Percentiles rank a stretch among this genome's conserved stretches.
Conservation (phyloP, 2,113 vertebrate species). For the Gymnarchus niloticus region DNA sequence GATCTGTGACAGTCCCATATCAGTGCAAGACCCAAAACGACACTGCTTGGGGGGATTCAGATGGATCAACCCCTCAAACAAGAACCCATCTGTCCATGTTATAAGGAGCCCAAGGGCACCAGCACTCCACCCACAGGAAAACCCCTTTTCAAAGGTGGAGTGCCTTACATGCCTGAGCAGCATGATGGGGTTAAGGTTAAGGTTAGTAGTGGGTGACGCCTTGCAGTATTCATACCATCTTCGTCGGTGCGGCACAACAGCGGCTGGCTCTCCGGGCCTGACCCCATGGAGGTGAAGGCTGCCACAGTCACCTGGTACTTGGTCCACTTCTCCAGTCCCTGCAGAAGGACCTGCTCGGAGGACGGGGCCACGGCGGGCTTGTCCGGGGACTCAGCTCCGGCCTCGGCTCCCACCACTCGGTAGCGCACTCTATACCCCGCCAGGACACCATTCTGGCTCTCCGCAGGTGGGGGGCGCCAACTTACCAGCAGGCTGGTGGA, state of each 20-base stretch:
- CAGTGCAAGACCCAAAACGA: not conserved
- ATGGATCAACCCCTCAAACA: too few species aligned
- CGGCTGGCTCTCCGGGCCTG: constrained; percentile 86
- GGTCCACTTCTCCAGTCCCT: constrained; percentile 96
- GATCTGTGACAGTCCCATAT: not conserved
- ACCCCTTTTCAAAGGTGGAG: too few species aligned
- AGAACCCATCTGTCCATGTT: too few species aligned
- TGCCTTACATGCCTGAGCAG: too few species aligned
- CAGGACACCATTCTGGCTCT: constrained; percentile 90
- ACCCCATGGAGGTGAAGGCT: constrained; percentile 79
- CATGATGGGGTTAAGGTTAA: too few species aligned
- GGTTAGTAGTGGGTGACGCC: too few species aligned
- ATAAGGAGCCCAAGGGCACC: too few species aligned
- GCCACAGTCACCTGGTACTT: constrained; percentile 82
- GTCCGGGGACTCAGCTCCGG: constrained; percentile 65
- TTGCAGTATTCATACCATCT: constrained; percentile 76
- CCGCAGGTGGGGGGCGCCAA: constrained; percentile 86
- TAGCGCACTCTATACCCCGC: constrained; percentile 88
- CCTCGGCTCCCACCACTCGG: constrained; percentile 76
- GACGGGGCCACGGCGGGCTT: constrained; percentile 73
- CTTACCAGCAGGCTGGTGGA: constrained; percentile 98
- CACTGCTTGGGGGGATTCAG: too few species aligned
- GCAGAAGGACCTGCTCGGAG: constrained; percentile 76
- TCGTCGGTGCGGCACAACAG: constrained; percentile 87
- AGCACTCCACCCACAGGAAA: too few species aligned